Evolutionary conservation across 2,113 vertebrate genomes (phyloP), one percentile per base, ranked within the genome.

Genomic region (Tragelaphus imberbis): DNA sequence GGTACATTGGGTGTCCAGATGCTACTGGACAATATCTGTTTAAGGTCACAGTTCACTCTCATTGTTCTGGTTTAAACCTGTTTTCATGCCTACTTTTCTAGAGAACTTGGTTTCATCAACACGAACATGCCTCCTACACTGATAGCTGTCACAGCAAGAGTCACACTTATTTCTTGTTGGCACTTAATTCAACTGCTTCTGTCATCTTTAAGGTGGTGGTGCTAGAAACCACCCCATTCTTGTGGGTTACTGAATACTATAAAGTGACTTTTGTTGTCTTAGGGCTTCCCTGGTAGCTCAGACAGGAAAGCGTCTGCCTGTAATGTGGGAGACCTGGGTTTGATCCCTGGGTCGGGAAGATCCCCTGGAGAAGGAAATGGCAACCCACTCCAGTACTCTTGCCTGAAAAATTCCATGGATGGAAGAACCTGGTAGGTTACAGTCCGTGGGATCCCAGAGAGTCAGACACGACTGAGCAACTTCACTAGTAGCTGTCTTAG

Each of bases 261-360:
- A 51, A 51, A 27, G 2, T 5, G 15, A 63, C 10, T 53, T 40
- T 2, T 28, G 14, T 7, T 36, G 17, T 82, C 44, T 19, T 53
- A 51, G 49, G 2, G 8, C n/a, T 71, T 71, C 17, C 65, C n/a
- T 71, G 65, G n/a, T 71, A 12, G 65, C 9, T 71, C n/a, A 71
- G n/a, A 12, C 5, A 71, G 65, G 65, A 12, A 71, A 71, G 65
- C 4, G 0, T 71, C 65, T 71, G 17, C 65, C 1, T 36, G 65
- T 2, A 21, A 36, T 11, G n/a, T 36, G 65, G 65, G n/a, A 12
- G 9, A 12, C 65, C n/a, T 71, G 4, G 17, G 9, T 71, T 71
- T 0, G 1, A 36, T 71, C 19, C n/a, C n/a, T 21, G 65, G 9
- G 19, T 71, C 0, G 1, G 17, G 65, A 23, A 71, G 65, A 71